Base-by-base conservation (phyloP, 2,797 vertebrate species). In the Synanceia verrucosa region DNA sequence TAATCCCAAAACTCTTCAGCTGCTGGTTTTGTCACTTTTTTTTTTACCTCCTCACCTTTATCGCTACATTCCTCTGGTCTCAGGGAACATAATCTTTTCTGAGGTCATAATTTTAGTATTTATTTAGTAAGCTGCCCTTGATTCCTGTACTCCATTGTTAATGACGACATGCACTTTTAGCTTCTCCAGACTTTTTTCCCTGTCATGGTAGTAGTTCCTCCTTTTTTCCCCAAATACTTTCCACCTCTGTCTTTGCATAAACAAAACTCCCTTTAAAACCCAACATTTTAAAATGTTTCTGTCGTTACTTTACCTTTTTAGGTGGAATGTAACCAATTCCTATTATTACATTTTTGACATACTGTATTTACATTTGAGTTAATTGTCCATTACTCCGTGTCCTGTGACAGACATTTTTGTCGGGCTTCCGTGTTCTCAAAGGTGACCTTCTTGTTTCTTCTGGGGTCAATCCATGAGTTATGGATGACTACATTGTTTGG, bases 391-490 rank as follows among this genome's bases (percentile, higher is more conserved):
- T 34, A 86, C 63, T 83, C 89, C 3, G 73, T 87, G 2, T 92
- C 91, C 61, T 89, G 87, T 0, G 87, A 91, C 61, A 97, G 94
- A 89, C 96, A 96, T 88, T 97, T 98, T 70, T 96, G 95, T 82
- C 95, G 94, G 84, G 95, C 94, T 87, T 97, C 96, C 0, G 95
- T 95, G 62, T 96, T 95, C 88, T 96, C 95, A 33, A 96, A 97
- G 41, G 94, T 94, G 68, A 97, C 95, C 87, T 96, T 96, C 91
- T 96, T 97, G 90, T 95, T 97, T 85, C 96, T 95, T 83, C 96
- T 96, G 68, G 96, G 96, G 80, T 98, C 96, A 62, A 97, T 97
- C 96, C 97, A 97, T 3, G 96, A 97, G 82, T 98, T 97, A 79
- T 96, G 96, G 86, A 98, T 97, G 86, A 97, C 94, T 60, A 95